These are phyloP conservation scores for Alcis repandata DNA, from an alignment of 2,888 invertebrate genomes.

Conservation along the genomic window DNA sequence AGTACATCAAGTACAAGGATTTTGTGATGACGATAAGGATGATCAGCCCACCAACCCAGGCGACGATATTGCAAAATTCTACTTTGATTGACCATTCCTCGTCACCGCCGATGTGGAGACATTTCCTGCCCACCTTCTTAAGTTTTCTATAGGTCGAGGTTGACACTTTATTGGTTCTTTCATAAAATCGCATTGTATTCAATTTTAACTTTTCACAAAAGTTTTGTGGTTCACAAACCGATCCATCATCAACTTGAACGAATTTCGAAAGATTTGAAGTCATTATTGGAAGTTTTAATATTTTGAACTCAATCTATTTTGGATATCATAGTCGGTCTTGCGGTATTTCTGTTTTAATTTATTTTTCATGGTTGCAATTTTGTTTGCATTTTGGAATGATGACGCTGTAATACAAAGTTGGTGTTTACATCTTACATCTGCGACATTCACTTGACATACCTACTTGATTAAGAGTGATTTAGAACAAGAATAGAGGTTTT, in stretches of 20 bases:
- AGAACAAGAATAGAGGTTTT: background rate
- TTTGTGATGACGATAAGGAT: constrained; percentile 55
- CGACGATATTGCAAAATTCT: constrained; percentile 46
- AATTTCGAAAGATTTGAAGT: background rate
- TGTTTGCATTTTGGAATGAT: constrained; percentile 30
- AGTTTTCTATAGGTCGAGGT: constrained; percentile 7
- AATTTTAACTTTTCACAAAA: background rate
- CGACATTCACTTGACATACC: background rate
- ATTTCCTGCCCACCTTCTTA: constrained; percentile 17
- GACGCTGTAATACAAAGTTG: background rate
- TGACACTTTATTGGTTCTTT: background rate
- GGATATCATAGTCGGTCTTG: background rate
- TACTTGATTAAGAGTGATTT: too few species aligned
- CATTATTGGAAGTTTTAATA: background rate
- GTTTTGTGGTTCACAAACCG: background rate
- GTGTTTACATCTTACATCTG: constrained; percentile 1
- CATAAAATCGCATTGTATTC: constrained; percentile 5
- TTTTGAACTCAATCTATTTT: background rate
- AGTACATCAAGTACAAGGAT: constrained; percentile 62
- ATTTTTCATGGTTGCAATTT: constrained; percentile 32
- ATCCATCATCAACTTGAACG: too few species aligned
- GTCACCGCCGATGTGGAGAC: background rate
- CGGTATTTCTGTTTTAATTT: constrained; percentile 10
- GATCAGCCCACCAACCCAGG: constrained; percentile 57
- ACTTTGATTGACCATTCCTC: constrained; percentile 32